Base-by-base conservation (phyloP, 2,888 invertebrate genomes). In the Eristalis intricaria region DNA sequence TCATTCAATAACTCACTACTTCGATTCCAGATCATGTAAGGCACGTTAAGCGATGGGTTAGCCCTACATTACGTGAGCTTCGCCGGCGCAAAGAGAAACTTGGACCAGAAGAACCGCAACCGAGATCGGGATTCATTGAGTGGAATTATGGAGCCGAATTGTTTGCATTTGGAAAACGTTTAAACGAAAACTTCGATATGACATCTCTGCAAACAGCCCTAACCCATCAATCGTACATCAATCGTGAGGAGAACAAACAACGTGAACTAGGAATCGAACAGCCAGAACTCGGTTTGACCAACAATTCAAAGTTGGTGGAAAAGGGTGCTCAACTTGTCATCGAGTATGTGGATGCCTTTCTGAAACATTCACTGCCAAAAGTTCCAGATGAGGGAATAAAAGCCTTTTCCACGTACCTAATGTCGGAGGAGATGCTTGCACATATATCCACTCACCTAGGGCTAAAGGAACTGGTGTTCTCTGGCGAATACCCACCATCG, bases 101-200 rank as follows among this genome's bases (percentile, higher is more conserved):
- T 29, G 96, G 95, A 0, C 94, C 95, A 8, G 95, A 96, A 90
- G 90, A 92, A 5, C 91, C 91, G 29, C 90, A 91, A 32, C 93
- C 93, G 1, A 93, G 97, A 87, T 96, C 95, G 32, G 94, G 94
- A 10, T 97, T 94, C 91, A 89, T 96, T n/a, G 97, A 96, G 90
- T 98, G 98, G 98, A 98, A 98, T 91, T 95, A 97, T 90, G 95
- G 96, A 90, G 95, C 97, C 0, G 98, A 99, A 93, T 88, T 99
- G 2, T 98, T 94, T 93, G 97, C 98, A 0, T 99, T 99, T 94
- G 96, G 96, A 11, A 96, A 96, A 90, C 94, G 99, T 32, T 93
- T 99, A 19, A 95, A 96, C 29, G 99, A 99, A 94, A 95, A 96
- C 4, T 97, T 99, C 90, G 94, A 97, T 83, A 93, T 94, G 0